Conservation (phyloP, 1,140 invertebrate genomes). For the Zaprionus vittiger region DNA sequence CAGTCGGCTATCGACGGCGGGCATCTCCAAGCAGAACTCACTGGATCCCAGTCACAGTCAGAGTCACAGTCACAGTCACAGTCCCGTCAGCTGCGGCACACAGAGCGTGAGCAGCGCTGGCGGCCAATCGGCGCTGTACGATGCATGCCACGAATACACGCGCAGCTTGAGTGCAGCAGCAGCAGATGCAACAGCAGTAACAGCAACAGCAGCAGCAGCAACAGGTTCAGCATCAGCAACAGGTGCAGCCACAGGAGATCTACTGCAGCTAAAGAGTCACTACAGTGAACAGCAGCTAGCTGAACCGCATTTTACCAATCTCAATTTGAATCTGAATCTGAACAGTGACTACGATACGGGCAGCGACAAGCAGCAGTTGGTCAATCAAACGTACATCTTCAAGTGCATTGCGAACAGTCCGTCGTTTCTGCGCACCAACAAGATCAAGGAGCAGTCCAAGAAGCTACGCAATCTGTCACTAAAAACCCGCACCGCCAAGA, state of each 20-base stretch:
- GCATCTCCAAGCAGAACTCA: constrained; percentile 76
- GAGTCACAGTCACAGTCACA: constrained; percentile 54
- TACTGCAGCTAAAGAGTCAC: constrained; percentile 67
- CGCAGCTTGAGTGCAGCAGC: constrained; percentile 75
- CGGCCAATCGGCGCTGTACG: constrained; percentile 72
- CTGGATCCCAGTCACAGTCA: constrained; percentile 35
- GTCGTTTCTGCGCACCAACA: constrained; percentile 82
- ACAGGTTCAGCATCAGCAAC: constrained; percentile 1
- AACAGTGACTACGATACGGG: constrained; percentile 76
- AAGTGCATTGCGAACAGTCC: constrained; percentile 84
- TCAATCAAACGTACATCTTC: constrained; percentile 83
- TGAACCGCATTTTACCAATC: constrained; percentile 70
- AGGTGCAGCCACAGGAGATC: constrained; percentile 21
- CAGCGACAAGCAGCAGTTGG: constrained; percentile 79
- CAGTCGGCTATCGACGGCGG: constrained; percentile 69
- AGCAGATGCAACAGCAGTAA: background rate
- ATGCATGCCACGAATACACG: constrained; percentile 75
- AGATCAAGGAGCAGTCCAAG: constrained; percentile 84
- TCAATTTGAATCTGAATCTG: constrained; percentile 66
- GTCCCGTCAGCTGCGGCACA: constrained; percentile 75
- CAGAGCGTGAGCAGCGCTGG: constrained; percentile 66
- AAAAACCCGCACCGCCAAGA: constrained; percentile 74
- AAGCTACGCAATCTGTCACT: constrained; percentile 80
- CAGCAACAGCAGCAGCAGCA: constrained; percentile 28
- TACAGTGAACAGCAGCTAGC: constrained; percentile 68